These are phyloP conservation scores for Python bivittatus DNA, from an alignment of 2,113 vertebrate species.

Conservation along the genomic window DNA sequence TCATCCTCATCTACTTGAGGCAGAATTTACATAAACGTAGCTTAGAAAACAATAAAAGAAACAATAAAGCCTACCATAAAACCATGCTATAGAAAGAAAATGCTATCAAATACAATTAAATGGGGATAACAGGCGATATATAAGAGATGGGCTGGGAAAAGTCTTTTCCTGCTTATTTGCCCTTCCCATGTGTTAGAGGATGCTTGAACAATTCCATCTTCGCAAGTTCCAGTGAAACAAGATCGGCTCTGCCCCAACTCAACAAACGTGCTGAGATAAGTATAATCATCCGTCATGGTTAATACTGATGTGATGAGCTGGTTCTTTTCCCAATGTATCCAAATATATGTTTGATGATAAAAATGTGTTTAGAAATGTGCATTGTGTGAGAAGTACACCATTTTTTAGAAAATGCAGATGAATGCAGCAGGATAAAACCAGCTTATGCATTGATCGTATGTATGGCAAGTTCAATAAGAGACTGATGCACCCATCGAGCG, in stretches of 20 bases:
- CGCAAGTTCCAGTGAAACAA: background rate
- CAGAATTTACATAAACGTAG: constrained; percentile 2
- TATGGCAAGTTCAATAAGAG: background rate
- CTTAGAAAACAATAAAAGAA: background rate
- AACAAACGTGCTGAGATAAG: background rate
- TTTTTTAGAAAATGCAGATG: background rate
- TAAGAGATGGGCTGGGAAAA: background rate
- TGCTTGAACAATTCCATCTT: background rate
- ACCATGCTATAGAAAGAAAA: background rate
- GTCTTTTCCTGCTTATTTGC: background rate
- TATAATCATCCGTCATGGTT: background rate
- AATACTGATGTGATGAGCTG: background rate
- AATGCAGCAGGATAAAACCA: background rate
- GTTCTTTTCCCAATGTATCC: background rate
- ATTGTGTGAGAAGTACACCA: background rate
- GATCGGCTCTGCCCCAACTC: background rate
- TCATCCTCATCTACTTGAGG: background rate
- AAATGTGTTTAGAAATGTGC: background rate
- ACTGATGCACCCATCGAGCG: background rate
- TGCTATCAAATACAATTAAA: background rate
- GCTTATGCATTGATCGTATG: background rate
- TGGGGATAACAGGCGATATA: background rate
- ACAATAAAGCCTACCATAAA: constrained; percentile 5
- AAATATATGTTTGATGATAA: background rate
- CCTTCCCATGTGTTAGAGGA: background rate